Percentiles rank a stretch among this genome's conserved stretches.
These are phyloP conservation scores for Oryzias dopingdopingensis DNA, from an alignment of 2,797 vertebrate species.

Conservation along the genomic window DNA sequence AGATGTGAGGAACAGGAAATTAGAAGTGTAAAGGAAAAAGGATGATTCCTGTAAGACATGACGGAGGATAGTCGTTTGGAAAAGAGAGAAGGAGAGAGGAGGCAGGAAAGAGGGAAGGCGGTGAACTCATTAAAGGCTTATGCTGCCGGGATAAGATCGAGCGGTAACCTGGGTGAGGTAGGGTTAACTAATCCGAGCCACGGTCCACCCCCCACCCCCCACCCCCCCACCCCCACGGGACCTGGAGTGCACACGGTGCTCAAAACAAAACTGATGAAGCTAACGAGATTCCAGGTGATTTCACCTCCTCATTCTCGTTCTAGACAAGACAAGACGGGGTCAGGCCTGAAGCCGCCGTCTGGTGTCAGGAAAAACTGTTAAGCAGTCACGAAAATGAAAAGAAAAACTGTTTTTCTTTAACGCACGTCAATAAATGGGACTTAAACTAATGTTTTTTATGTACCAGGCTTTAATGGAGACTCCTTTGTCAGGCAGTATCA, in stretches of 20 bases:
- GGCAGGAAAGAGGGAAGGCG: constrained; percentile 16
- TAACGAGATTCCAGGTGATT: constrained; percentile 70
- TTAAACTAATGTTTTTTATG: neutral
- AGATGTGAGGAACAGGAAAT: neutral
- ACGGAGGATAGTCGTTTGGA: constrained; percentile 21
- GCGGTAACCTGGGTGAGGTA: constrained; percentile 54
- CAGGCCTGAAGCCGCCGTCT: neutral
- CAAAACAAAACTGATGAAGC: constrained; percentile 41
- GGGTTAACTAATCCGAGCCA: constrained; percentile 69
- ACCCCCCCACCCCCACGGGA: constrained; percentile 53
- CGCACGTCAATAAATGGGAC: neutral
- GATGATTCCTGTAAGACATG: constrained; percentile 14
- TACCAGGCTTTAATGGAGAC: constrained; percentile 16
- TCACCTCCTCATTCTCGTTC: constrained; percentile 43
- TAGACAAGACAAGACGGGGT: constrained; percentile 24
- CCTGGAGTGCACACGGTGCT: constrained; percentile 38
- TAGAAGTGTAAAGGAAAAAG: constrained; percentile 6
- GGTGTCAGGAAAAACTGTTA: neutral
- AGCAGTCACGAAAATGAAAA: neutral
- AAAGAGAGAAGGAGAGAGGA: constrained; percentile 24
- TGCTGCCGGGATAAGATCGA: constrained; percentile 53
- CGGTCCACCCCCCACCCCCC: constrained; percentile 25
- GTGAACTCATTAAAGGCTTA: constrained; percentile 71
- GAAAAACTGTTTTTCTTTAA: neutral
- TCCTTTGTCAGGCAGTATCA: too few species aligned